Conservation (phyloP, 2,797 vertebrate genomes). For the Sphenodon punctatus region DNA sequence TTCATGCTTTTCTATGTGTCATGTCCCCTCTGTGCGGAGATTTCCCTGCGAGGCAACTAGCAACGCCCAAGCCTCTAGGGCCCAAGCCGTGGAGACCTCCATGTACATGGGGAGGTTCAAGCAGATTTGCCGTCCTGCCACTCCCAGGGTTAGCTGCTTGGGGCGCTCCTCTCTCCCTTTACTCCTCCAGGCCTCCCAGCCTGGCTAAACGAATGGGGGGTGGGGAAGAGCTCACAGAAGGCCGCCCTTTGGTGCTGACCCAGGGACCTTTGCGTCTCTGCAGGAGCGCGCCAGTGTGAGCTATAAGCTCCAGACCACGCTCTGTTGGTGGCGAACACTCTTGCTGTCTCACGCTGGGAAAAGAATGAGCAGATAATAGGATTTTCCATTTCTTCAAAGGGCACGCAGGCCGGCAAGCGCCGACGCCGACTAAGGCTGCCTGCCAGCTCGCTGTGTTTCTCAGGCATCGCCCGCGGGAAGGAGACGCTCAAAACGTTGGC, state of each 20-base stretch:
- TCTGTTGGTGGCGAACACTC: slow-evolving; percentile 52
- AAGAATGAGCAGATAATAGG: slow-evolving; percentile 67
- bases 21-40: too few species aligned
- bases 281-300: neutral
- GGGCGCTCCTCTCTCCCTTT: neutral
- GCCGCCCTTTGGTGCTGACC: neutral
- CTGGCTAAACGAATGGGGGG: neutral
- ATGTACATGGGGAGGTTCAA: too few species aligned
- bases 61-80: too few species aligned
- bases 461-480: neutral
- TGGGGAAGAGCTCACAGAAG: neutral
- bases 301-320: slow-evolving; percentile 46
- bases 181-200: neutral
- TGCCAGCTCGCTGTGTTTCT: neutral
- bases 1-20: too few species aligned
- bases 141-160: neutral
- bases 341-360: slow-evolving; percentile 44
- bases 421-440: neutral
- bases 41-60: too few species aligned
- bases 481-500: neutral
- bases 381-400: slow-evolving; percentile 64
- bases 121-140: neutral
- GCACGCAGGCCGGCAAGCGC: neutral
- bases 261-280: neutral
- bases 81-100: too few species aligned